A percentile compares a stretch with the other conserved stretches of the same genome.
These are phyloP conservation scores for Babyrousa celebensis DNA, from an alignment of 2,797 vertebrate species.

Conservation along the genomic window DNA sequence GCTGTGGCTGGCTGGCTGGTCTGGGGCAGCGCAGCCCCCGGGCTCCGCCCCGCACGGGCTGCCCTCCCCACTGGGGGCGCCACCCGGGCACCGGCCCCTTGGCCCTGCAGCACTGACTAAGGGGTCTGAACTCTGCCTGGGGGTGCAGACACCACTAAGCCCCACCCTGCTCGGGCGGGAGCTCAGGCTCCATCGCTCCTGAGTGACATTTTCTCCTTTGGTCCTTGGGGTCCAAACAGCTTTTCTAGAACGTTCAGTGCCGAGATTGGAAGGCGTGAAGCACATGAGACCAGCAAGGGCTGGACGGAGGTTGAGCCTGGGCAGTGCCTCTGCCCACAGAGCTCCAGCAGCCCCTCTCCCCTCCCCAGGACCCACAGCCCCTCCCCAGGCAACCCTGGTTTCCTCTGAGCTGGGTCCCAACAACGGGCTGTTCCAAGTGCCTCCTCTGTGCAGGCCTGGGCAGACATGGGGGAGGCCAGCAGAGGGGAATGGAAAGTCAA, in stretches of 20 bases:
- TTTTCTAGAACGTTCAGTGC: neutral
- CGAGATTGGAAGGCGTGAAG: neutral
- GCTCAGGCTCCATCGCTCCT: neutral
- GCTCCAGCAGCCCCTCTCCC: neutral
- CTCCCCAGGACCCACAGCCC: neutral
- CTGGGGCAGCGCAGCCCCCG: neutral
- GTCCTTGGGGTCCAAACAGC: neutral
- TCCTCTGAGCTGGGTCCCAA: neutral
- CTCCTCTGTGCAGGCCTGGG: neutral
- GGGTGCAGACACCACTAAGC: neutral
- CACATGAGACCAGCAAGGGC: neutral
- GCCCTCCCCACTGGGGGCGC: neutral
- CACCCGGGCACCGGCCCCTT: too few relatives aligned
- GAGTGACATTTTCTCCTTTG: neutral
- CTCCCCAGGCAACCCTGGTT: neutral
- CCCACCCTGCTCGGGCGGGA: rapidly evolving
- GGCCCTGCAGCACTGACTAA: rapidly evolving
- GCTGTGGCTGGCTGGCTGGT: rapidly evolving
- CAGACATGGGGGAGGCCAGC: neutral
- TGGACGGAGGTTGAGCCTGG: too few relatives aligned
- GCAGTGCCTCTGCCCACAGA: neutral
- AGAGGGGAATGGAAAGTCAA: neutral
- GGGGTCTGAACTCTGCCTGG: neutral
- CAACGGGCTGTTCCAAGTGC: neutral
- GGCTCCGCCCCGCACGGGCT: neutral